Base-by-base conservation (phyloP, 1,140 invertebrate species). In the Coelopa frigida region DNA sequence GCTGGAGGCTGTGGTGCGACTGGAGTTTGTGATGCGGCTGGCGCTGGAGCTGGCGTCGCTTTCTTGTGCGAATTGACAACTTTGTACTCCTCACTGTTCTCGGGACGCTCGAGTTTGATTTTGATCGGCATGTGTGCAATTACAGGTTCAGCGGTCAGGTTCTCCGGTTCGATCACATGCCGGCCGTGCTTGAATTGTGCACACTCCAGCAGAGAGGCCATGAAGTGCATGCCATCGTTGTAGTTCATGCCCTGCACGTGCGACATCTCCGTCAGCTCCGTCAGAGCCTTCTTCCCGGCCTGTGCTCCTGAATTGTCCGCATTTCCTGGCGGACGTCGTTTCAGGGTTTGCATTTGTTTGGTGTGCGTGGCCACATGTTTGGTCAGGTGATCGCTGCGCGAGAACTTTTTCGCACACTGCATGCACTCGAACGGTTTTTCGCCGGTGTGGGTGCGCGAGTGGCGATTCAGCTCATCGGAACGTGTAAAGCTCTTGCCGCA, bases 381-480 rank as follows among this genome's bases (percentile, higher is more conserved):
- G 0, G 82, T 82, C 3, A 91, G 71, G 67, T 92, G 88, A 63
- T 92, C 88, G 18, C 86, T 89, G 5, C 88, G 72, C 65, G 85
- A 86, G 61, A 92, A 92, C 22, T 81, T 72, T 58, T 90, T 90
- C 6, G 73, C 74, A 57, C 88, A 91, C 10, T 80, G 73, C 4
- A 72, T 68, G 61, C 87, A 91, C 8, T 76, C 73, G 61, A 89
- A 89, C 2, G 85, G 76, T 56, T 90, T 91, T 53, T 89, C 83
- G 81, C 48, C 90, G 2, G 80, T 81, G 58, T 82, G 80, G 23
- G 77, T 77, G 44, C 80, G 70, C 27, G 79, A 71, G 55, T 82
- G 80, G 18, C 65, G 55, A 39, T 61, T 68, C 12, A 70, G 56
- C 40, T 70, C 62, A 41, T 68, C 62, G 6, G 64, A 68, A n/a